phyloP scores from a whole-genome alignment of 1,140 invertebrate genomes.

The Caenorhabditis remanei region DNA sequence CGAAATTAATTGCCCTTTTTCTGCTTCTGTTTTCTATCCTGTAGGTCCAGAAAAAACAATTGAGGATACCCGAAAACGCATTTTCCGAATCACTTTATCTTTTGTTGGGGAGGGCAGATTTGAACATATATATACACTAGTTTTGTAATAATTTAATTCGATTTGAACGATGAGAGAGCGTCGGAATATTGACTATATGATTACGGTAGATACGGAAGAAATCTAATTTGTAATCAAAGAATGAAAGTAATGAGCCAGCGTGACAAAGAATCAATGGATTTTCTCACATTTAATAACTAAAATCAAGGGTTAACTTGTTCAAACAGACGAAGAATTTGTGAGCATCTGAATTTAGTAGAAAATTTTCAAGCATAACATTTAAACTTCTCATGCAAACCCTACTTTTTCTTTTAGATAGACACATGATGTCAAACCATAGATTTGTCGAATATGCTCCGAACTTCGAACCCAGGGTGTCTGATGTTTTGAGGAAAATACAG shows the following conservation, averaged over 20 bases:
- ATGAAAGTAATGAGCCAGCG: no score
- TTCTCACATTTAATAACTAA: no score
- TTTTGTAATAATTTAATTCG: slow-evolving; percentile 39
- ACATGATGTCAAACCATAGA: no score
- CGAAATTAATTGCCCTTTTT: slow-evolving; percentile 51
- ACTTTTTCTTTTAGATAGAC: no score
- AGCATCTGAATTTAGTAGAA: neutral
- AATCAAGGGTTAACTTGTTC: neutral
- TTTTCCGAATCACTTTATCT: slow-evolving; percentile 46
- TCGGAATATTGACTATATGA: no score
- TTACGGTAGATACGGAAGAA: no score
- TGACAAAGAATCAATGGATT: no score
- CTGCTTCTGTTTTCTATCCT: slow-evolving; percentile 14
- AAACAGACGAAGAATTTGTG: neutral
- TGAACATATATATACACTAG: slow-evolving; percentile 4
- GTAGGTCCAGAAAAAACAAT: slow-evolving; percentile 37
- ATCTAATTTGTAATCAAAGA: no score
- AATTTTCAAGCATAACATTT: neutral
- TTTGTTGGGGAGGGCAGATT: neutral
- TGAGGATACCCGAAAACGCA: slow-evolving; percentile 9
- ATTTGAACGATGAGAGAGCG: neutral
- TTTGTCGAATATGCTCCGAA: no score
- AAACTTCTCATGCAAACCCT: no score
- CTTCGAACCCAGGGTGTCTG: no score
- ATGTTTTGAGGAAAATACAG: no score